Evolutionary conservation across 2,888 invertebrate species (phyloP).

Genomic region (Morpho deidamia): DNA sequence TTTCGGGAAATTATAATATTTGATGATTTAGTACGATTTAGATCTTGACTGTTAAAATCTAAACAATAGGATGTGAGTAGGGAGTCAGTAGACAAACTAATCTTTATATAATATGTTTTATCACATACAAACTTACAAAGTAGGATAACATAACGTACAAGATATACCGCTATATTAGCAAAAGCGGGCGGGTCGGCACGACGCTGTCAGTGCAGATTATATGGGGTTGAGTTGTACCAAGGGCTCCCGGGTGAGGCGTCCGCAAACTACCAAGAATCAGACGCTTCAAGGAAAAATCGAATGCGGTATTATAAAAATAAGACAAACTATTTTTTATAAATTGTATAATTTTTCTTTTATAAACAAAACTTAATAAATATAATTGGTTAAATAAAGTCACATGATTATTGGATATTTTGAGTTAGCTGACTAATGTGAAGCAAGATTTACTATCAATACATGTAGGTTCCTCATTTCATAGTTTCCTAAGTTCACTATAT

Average conservation of each 20-base stretch:
- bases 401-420: too few relatives aligned
- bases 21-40: too few relatives aligned
- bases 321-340: neutral
- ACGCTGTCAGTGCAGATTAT: conserved; percentile 44
- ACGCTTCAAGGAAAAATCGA: conserved; percentile 16
- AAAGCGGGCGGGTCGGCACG: conserved; percentile 29
- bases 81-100: neutral
- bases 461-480: too few relatives aligned
- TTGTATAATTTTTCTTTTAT: neutral
- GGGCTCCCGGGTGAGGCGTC: conserved; percentile 48
- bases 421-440: too few relatives aligned
- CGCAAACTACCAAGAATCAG: conserved; percentile 22
- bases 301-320: conserved; percentile 9
- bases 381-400: too few relatives aligned
- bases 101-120: neutral
- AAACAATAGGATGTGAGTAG: too few relatives aligned
- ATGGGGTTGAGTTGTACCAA: conserved; percentile 44
- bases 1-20: too few relatives aligned
- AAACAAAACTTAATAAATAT: too few relatives aligned
- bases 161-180: conserved; percentile 32
- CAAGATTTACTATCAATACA: too few relatives aligned
- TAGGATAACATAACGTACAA: conserved; percentile 34
- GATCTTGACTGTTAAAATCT: too few relatives aligned
- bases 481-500: too few relatives aligned
- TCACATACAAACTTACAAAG: conserved; percentile 31